Percentiles rank a stretch among this genome's conserved stretches.
Conservation (phyloP, 2,888 invertebrate genomes). For the Drosophila prostipennis region DNA sequence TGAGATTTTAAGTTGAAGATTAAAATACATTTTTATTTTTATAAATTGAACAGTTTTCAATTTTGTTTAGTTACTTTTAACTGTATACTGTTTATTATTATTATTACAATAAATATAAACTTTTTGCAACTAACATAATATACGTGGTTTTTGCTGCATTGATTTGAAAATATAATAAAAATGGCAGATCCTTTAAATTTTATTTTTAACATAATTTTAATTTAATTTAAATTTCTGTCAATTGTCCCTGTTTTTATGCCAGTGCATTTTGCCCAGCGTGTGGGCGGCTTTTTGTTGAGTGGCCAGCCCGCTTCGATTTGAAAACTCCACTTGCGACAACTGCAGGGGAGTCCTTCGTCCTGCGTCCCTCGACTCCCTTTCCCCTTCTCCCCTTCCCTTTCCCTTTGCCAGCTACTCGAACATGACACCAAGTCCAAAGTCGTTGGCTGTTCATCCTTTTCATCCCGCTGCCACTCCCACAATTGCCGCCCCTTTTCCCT, state of each 20-base stretch:
- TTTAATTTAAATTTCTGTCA: accelerated
- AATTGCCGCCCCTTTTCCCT: not conserved
- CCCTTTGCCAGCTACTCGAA: slow-evolving; percentile 29
- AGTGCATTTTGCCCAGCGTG: slow-evolving; percentile 15
- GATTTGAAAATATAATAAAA: too few relatives aligned
- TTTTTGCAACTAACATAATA: too few relatives aligned
- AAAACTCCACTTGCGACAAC: slow-evolving; percentile 45
- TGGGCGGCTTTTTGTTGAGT: slow-evolving; percentile 34
- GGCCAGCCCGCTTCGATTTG: slow-evolving; percentile 45
- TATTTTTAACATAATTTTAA: too few relatives aligned
- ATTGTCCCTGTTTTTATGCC: not conserved
- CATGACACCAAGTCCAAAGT: slow-evolving; percentile 53
- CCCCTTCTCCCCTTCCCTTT: not conserved
- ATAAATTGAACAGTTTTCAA: too few relatives aligned
- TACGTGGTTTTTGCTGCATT: too few relatives aligned
- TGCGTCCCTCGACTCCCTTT: not conserved
- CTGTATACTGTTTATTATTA: too few relatives aligned
- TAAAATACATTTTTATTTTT: too few relatives aligned
- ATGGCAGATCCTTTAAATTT: too few relatives aligned
- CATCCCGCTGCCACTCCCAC: slow-evolving; percentile 6
- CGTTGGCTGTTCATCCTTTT: slow-evolving; percentile 27
- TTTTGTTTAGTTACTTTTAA: too few relatives aligned
- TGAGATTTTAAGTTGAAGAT: too few relatives aligned
- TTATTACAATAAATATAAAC: too few relatives aligned
- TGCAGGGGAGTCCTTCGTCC: slow-evolving; percentile 15